Evolutionary conservation across 2,113 vertebrate species (phyloP), one percentile per base, ranked within the genome.

Genomic region (Ageneiosus marmoratus): DNA sequence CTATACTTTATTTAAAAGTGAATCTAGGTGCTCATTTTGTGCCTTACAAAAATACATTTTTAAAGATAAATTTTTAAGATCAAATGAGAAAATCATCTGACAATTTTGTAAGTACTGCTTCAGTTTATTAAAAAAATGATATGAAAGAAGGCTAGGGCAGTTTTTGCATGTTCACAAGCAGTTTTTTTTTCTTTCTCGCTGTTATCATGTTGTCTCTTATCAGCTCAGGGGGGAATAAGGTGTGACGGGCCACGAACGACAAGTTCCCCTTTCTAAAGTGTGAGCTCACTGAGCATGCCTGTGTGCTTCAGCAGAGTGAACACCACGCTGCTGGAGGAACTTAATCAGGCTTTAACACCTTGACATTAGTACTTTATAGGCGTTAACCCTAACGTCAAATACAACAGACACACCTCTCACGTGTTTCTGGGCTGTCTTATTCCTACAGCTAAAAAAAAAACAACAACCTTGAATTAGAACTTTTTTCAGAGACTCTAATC

Each of bases 341-440:
- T 85, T 91, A 93, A 93, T 93, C 91, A 91, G 83, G 83, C 90
- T 83, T 88, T 86, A 87, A 85, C 93, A 93, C 91, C 90, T 93
- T 90, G 91, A 89, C 79, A 84, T 84, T 73, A 48, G 74, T 32
- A 56, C 75, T 84, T 65, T 55, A 44, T 77, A 76, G 80, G 86
- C 85, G 81, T 88, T 88, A 88, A 88, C 85, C 37, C 41, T 85
- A 83, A 81, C 74, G 44, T 34, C 70, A 77, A 62, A 53, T 84
- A 44, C 70, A 83, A 58, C n/a, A 69, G 67, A 18, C 58, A 53
- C 82, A 87, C 81, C 81, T 77, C 72, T 80, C 55, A 62, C 63
- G 73, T 75, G 48, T 22, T n/a, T 63, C 51, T 51, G 37, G 20
- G 46, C 65, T 73, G 16, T 65, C 22, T 53, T 24, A 32, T 75